These are phyloP conservation scores for Thecophora atra DNA, from an alignment of 2,888 invertebrate genomes.

Conservation along the genomic window DNA sequence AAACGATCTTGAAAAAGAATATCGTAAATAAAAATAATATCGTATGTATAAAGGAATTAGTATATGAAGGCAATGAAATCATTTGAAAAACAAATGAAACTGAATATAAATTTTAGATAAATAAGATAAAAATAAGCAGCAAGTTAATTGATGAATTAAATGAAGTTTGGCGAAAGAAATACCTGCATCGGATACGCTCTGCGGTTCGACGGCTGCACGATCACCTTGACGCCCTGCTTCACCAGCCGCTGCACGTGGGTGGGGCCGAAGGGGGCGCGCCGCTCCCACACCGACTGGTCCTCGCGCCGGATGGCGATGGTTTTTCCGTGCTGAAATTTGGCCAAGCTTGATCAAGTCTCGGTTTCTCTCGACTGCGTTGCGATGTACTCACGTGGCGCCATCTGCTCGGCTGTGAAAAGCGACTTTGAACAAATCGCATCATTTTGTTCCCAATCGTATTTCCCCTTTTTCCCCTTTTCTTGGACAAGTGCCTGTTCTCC, in stretches of 20 bases:
- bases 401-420: constrained; percentile 50
- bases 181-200: constrained; percentile 90
- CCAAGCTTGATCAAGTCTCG: background rate
- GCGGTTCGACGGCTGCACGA: constrained; percentile 98
- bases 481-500: too few relatives aligned
- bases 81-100: too few relatives aligned
- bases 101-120: too few relatives aligned
- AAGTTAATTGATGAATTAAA: too few relatives aligned
- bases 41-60: too few relatives aligned
- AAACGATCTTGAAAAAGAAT: too few relatives aligned
- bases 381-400: constrained; percentile 61
- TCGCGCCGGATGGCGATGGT: constrained; percentile 88
- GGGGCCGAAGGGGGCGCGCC: constrained; percentile 94
- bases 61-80: too few relatives aligned
- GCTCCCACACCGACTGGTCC: constrained; percentile 95
- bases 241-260: constrained; percentile 89
- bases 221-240: constrained; percentile 88
- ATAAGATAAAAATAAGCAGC: too few relatives aligned
- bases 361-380: background rate
- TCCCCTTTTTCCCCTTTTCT: background rate
- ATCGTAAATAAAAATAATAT: too few relatives aligned
- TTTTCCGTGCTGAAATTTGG: constrained; percentile 69
- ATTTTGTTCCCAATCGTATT: constrained; percentile 43
- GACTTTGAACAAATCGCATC: constrained; percentile 58
- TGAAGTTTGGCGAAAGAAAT: too few relatives aligned